These are phyloP conservation scores for Neodon shergylaensis DNA, from an alignment of 2,113 vertebrate species.

Conservation along the genomic window DNA sequence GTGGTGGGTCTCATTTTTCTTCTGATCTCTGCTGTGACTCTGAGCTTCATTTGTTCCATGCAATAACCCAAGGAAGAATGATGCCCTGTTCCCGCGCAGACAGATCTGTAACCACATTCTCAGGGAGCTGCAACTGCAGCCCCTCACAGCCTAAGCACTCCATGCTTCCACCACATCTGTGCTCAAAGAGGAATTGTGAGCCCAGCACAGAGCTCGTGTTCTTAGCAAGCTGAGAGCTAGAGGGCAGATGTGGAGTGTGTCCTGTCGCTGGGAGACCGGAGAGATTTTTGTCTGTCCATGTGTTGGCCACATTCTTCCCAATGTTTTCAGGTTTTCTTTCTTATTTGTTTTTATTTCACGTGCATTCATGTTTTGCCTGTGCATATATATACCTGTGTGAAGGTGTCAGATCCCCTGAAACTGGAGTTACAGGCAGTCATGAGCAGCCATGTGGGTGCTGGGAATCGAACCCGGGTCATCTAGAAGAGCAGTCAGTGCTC, in stretches of 20 bases:
- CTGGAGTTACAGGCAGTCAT: too few species aligned
- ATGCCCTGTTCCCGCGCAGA: constrained; percentile 54
- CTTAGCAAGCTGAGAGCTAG: background rate
- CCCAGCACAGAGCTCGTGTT: constrained; percentile 47
- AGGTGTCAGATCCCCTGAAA: too few species aligned
- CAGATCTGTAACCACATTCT: constrained; percentile 61
- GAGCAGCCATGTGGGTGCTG: too few species aligned
- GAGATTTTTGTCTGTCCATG: background rate
- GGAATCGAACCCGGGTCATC: too few species aligned
- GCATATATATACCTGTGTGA: too few species aligned
- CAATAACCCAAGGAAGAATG: constrained; percentile 57
- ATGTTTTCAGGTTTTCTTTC: background rate
- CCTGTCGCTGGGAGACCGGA: background rate
- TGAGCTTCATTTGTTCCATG: constrained; percentile 56
- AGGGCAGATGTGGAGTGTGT: background rate
- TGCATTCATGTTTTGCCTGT: too few species aligned
- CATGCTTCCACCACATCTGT: constrained; percentile 26
- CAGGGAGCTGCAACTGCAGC: constrained; percentile 58
- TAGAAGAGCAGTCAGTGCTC: too few species aligned
- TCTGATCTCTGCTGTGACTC: constrained; percentile 47
- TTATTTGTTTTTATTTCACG: too few species aligned
- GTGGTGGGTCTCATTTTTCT: constrained; percentile 14
- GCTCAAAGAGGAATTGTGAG: constrained; percentile 49
- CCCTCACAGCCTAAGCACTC: background rate
- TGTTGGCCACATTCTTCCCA: background rate